Conservation (phyloP, 2,113 vertebrate genomes). For the Motacilla alba region DNA sequence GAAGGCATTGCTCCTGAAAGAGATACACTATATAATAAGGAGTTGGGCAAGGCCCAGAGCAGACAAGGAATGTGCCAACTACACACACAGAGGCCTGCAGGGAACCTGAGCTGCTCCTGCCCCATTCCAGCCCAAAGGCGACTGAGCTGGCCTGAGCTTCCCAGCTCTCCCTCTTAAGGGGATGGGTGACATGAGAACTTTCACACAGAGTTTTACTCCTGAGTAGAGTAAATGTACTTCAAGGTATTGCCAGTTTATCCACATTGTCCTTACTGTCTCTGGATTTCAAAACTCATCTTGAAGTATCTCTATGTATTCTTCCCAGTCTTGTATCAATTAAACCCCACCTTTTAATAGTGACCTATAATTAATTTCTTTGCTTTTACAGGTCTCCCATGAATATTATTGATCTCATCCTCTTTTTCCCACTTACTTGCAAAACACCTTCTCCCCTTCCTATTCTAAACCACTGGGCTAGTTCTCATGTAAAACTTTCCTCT, state of each 20-base stretch:
- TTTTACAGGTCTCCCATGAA: background rate
- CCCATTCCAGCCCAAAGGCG: background rate
- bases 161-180: background rate
- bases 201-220: background rate
- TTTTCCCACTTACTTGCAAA: background rate
- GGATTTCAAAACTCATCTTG: background rate
- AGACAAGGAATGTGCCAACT: background rate
- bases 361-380: background rate
- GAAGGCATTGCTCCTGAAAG: background rate
- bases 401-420: background rate
- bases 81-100: background rate
- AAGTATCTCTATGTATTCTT: background rate
- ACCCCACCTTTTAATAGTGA: background rate
- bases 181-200: background rate
- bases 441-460: background rate
- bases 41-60: background rate
- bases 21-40: background rate
- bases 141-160: background rate
- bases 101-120: background rate
- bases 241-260: background rate
- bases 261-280: background rate
- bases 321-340: background rate
- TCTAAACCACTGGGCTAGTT: background rate
- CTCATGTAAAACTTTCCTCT: background rate
- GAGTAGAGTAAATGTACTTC: background rate